These are phyloP conservation scores for Campoplex nolae DNA, from an alignment of 2,888 invertebrate species.

Conservation along the genomic window DNA sequence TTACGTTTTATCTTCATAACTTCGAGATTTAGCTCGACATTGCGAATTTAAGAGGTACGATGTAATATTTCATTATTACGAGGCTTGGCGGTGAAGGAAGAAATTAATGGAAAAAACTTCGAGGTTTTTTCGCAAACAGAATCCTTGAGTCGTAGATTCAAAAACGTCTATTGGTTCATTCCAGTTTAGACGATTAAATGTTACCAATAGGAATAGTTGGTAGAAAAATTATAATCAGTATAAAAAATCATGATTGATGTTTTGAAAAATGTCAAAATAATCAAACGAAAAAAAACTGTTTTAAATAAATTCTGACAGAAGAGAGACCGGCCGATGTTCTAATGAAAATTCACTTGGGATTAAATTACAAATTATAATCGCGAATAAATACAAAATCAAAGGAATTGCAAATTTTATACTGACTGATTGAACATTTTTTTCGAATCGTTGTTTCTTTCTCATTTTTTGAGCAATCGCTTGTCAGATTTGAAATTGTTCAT, in stretches of 20 bases:
- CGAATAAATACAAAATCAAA: neutral
- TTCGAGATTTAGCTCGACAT: neutral
- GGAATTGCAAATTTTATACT: slow-evolving; percentile 6
- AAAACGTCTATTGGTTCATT: slow-evolving; percentile 20
- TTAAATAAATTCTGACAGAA: neutral
- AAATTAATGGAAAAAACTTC: neutral
- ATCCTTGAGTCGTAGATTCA: slow-evolving; percentile 28
- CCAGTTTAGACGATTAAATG: slow-evolving; percentile 32
- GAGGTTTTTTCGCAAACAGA: neutral
- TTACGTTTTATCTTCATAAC: slow-evolving; percentile 50
- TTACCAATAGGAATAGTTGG: slow-evolving; percentile 33
- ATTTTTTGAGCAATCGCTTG: neutral
- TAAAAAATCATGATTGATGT: neutral
- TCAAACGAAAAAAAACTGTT: neutral
- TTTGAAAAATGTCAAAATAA: neutral
- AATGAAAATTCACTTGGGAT: neutral
- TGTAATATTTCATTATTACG: neutral
- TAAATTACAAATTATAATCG: neutral
- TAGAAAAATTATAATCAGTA: slow-evolving; percentile 17
- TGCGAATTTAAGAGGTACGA: neutral
- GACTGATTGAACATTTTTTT: neutral
- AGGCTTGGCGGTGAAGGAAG: neutral
- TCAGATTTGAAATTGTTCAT: neutral
- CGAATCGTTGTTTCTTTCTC: neutral
- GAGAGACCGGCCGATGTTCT: neutral